Evolutionary conservation across 2,797 vertebrate species (phyloP).

Genomic region (Eulemur albifrons): DNA sequence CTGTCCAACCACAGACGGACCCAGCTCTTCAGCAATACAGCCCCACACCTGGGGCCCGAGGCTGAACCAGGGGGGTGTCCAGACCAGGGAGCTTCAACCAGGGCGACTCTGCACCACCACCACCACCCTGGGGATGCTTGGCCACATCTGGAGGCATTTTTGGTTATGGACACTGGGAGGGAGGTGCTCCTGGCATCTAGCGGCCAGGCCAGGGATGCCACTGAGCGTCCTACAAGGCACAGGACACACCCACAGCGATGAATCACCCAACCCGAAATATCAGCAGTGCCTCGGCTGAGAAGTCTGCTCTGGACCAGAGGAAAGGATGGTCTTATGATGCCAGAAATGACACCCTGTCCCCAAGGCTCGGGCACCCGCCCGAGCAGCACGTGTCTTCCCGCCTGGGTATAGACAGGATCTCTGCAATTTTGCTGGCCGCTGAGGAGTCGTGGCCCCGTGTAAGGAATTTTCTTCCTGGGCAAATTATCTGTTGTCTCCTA

Average conservation of each 20-base stretch:
- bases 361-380: no score
- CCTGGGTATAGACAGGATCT: fast-evolving
- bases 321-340: fast-evolving
- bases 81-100: background rate
- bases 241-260: fast-evolving
- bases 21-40: no score
- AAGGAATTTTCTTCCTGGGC: no score
- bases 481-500: fast-evolving
- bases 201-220: background rate
- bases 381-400: fast-evolving
- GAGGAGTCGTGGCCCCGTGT: background rate
- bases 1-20: background rate
- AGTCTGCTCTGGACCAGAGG: background rate
- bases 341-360: fast-evolving
- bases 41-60: background rate
- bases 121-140: fast-evolving
- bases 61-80: fast-evolving
- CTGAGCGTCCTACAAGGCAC: background rate
- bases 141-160: fast-evolving
- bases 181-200: fast-evolving
- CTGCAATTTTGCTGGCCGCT: fast-evolving
- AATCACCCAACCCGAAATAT: fast-evolving
- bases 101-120: no score
- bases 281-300: fast-evolving
- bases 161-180: background rate